Evolutionary conservation across 1,140 invertebrate species (phyloP).

Genomic region (Spodoptera frugiperda): DNA sequence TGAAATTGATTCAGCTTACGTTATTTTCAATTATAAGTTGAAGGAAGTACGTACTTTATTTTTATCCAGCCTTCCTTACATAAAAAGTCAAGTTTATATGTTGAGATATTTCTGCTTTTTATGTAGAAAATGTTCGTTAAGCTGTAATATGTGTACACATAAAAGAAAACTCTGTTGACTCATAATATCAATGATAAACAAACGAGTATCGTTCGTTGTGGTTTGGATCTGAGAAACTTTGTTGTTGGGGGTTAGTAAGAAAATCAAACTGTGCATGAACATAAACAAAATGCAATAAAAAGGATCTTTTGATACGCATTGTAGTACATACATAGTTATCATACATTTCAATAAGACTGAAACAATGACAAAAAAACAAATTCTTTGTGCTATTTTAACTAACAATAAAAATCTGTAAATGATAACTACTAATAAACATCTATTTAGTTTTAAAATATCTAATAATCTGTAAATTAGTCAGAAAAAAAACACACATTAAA

Average conservation of each 20-base stretch:
- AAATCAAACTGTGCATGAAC: constrained; percentile 22
- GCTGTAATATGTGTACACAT: neutral
- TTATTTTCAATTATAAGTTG: neutral
- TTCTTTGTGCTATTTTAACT: too few relatives aligned
- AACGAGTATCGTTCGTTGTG: neutral
- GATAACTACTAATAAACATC: too few relatives aligned
- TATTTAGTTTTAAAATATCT: too few relatives aligned
- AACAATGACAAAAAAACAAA: too few relatives aligned
- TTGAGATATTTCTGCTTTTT: neutral
- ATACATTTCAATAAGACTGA: neutral
- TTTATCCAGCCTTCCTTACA: too few relatives aligned
- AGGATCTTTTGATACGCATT: neutral
- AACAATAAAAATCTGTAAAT: too few relatives aligned
- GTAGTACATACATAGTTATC: too few relatives aligned
- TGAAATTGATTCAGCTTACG: neutral
- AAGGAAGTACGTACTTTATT: too few relatives aligned
- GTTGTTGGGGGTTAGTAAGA: neutral
- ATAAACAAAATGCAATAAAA: constrained; percentile 19
- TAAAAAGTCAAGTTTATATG: neutral
- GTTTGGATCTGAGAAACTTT: neutral
- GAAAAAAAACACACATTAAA: too few relatives aligned
- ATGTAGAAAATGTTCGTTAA: neutral
- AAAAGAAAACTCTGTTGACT: constrained; percentile 24
- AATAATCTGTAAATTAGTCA: neutral
- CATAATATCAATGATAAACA: constrained; percentile 15